Evolutionary conservation across 2,113 vertebrate genomes (phyloP).

Genomic region (Lagopus leucura): DNA sequence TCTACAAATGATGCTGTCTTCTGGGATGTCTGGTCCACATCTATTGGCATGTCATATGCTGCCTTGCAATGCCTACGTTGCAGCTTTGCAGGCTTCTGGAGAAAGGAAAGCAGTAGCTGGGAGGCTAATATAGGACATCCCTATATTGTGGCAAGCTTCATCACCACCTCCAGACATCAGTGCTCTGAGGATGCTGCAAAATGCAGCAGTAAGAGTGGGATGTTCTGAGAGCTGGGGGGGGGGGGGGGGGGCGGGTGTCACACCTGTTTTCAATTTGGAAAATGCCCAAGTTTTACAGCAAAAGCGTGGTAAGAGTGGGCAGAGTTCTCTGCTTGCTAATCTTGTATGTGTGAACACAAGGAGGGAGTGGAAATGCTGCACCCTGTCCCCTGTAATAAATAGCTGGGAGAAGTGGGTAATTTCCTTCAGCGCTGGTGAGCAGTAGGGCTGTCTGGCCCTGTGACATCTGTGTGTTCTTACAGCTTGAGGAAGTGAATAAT

Average conservation of each 20-base stretch:
- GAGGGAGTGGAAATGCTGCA: not conserved
- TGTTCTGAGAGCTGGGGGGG: not conserved
- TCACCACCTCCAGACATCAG: not conserved
- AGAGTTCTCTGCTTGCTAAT: not conserved
- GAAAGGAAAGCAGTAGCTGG: not conserved
- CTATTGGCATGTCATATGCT: not conserved
- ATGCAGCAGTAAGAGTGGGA: not conserved
- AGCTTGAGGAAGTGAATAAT: constrained; percentile 3
- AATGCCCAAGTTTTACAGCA: not conserved
- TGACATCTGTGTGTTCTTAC: not conserved
- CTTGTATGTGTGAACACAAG: not conserved
- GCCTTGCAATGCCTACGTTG: not conserved
- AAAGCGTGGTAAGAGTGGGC: not conserved
- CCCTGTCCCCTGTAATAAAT: not conserved
- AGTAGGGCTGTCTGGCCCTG: not conserved
- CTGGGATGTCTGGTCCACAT: not conserved
- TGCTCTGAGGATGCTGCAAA: not conserved
- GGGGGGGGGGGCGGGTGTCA: not conserved
- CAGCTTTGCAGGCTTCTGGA: not conserved
- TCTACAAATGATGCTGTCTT: accelerated
- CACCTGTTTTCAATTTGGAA: not conserved
- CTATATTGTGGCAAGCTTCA: not conserved
- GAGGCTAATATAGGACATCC: not conserved
- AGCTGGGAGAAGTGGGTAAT: not conserved
- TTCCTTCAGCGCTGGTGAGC: not conserved